Percentiles rank a stretch among this genome's conserved stretches.
Conservation (phyloP, 1,140 invertebrate species). For the Drosophila elegans region DNA sequence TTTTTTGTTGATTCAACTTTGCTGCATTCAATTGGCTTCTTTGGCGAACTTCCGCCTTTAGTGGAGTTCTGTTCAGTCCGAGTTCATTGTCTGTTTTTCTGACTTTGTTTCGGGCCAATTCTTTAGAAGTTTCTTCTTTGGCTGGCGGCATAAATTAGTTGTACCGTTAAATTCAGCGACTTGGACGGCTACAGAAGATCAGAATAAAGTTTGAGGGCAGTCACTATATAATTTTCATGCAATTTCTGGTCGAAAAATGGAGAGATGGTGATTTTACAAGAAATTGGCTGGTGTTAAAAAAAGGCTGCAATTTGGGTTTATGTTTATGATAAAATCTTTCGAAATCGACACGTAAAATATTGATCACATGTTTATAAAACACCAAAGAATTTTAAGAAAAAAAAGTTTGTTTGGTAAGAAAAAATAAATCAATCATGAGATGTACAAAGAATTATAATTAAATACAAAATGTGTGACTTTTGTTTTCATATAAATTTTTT, state of each 20-base stretch:
- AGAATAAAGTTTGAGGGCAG: not conserved
- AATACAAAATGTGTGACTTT: no score
- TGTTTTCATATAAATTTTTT: not conserved
- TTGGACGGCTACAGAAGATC: not conserved
- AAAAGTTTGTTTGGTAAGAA: no score
- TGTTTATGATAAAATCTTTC: constrained; percentile 40
- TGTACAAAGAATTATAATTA: no score
- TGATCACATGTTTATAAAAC: not conserved
- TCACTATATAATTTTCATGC: constrained; percentile 59
- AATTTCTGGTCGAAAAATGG: constrained; percentile 41
- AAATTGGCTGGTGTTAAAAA: constrained; percentile 38
- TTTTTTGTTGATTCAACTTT: constrained; percentile 24
- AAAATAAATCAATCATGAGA: no score
- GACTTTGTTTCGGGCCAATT: constrained; percentile 45
- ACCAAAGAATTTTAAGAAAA: no score
- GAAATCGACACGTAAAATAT: constrained; percentile 19
- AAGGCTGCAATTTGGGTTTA: constrained; percentile 42
- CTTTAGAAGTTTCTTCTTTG: constrained; percentile 49
- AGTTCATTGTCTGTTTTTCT: constrained; percentile 27
- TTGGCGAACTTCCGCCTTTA: constrained; percentile 67
- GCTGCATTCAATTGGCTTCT: constrained; percentile 74
- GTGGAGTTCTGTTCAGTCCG: constrained; percentile 3
- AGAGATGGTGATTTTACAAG: constrained; percentile 19
- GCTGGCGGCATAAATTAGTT: constrained; percentile 71
- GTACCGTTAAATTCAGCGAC: constrained; percentile 51